A percentile compares a stretch with the other conserved stretches of the same genome.
phyloP scores from a whole-genome alignment of 2,888 invertebrate species.

The Tribolium freemani region DNA sequence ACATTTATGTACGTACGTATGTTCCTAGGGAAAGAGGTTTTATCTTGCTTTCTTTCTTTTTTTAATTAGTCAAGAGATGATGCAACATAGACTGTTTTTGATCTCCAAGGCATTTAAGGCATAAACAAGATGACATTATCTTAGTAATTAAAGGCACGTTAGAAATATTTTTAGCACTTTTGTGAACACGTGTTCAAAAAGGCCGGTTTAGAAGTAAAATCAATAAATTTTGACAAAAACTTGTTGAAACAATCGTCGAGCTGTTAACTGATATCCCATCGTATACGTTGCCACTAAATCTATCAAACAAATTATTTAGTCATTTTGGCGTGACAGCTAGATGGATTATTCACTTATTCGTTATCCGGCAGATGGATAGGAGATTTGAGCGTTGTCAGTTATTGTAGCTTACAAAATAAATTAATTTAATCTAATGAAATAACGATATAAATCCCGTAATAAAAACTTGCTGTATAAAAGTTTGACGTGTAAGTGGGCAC shows the following conservation, averaged over 20 bases:
- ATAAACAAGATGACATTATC: no score
- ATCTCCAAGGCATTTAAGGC: no score
- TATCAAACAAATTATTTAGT: constrained; percentile 36
- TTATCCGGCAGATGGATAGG: constrained; percentile 25
- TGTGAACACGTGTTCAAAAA: no score
- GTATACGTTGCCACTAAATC: constrained; percentile 13
- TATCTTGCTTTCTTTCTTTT: no score
- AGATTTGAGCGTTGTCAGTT: constrained; percentile 27
- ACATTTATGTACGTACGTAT: no score
- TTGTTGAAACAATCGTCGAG: constrained; percentile 15
- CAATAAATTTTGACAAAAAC: neutral
- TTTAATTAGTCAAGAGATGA: no score
- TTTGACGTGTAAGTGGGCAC: neutral
- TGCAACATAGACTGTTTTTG: no score
- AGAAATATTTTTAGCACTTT: no score
- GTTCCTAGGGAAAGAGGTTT: no score
- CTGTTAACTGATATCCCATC: constrained; percentile 1
- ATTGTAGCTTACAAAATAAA: constrained; percentile 13
- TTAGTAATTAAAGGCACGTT: no score
- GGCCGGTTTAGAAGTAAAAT: neutral
- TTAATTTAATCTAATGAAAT: neutral
- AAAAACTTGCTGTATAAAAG: neutral
- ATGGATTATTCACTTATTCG: constrained; percentile 36
- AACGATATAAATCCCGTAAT: neutral
- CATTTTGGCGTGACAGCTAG: constrained; percentile 26